Evolutionary conservation across 2,113 vertebrate species (phyloP).

Genomic region (Cariama cristata): DNA sequence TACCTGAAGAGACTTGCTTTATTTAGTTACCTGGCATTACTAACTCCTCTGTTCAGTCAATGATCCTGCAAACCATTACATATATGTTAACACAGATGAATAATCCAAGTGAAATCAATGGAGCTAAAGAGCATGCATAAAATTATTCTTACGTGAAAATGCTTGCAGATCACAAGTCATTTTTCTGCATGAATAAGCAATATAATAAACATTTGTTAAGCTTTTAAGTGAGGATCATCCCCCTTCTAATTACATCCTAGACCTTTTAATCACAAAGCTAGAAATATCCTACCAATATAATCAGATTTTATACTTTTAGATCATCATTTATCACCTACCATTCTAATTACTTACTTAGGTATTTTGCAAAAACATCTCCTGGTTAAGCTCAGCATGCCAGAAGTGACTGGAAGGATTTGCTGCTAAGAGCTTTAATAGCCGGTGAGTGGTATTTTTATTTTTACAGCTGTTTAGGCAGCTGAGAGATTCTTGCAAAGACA

Average conservation of each 20-base stretch:
- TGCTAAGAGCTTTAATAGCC: neutral
- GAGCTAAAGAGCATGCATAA: neutral
- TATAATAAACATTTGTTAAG: neutral
- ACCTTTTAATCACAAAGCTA: neutral
- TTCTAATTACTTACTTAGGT: neutral
- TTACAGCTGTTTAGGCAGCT: slow-evolving; percentile 44
- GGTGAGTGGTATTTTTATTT: slow-evolving; percentile 41
- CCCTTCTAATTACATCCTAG: neutral
- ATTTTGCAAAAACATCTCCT: neutral
- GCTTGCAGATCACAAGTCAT: neutral
- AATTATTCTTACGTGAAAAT: neutral
- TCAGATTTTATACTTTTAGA: neutral
- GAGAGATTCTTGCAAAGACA: neutral
- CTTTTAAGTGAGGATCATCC: neutral
- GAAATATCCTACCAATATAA: neutral
- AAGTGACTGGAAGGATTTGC: neutral
- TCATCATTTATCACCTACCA: neutral
- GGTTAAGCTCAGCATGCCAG: neutral
- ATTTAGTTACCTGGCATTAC: neutral
- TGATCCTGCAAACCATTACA: neutral
- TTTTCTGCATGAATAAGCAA: neutral
- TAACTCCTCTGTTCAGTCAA: neutral
- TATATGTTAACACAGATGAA: neutral
- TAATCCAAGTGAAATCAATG: neutral
- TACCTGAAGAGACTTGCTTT: neutral